Percentiles rank a stretch among this genome's conserved stretches.
Evolutionary conservation across 2,888 invertebrate species (phyloP).

Genomic region (Eristalis tenax): DNA sequence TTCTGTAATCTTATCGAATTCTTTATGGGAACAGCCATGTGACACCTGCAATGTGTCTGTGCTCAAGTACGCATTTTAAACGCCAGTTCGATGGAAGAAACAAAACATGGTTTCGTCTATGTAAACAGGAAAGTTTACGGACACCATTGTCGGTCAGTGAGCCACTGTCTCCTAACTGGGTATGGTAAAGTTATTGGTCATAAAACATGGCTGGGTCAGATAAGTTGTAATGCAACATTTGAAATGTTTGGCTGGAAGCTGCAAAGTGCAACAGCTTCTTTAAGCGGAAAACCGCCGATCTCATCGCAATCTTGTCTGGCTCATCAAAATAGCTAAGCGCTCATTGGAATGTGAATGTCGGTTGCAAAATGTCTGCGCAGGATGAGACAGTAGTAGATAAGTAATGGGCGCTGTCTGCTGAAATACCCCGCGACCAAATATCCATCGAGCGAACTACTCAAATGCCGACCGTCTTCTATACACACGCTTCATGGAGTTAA

Average conservation of each 20-base stretch:
- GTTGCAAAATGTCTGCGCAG: conserved; percentile 64
- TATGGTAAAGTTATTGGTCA: conserved; percentile 50
- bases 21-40: background rate
- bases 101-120: conserved; percentile 48
- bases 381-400: conserved; percentile 39
- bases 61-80: background rate
- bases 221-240: conserved; percentile 53
- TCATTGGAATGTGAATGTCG: conserved; percentile 62
- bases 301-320: conserved; percentile 34
- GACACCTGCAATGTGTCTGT: conserved; percentile 10
- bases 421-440: conserved; percentile 21
- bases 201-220: conserved; percentile 55
- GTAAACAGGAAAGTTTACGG: conserved; percentile 66
- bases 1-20: background rate
- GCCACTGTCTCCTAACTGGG: conserved; percentile 61
- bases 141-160: conserved; percentile 59
- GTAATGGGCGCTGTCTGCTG: conserved; percentile 43
- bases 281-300: conserved; percentile 47
- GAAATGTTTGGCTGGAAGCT: conserved; percentile 4
- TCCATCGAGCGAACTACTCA: background rate
- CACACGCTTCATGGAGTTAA: background rate
- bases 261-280: conserved; percentile 63
- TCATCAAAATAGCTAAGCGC: conserved; percentile 44
- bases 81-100: conserved; percentile 6
- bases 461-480: background rate